phyloP scores from a whole-genome alignment of 2,113 vertebrate genomes.

The Sander lucioperca region DNA sequence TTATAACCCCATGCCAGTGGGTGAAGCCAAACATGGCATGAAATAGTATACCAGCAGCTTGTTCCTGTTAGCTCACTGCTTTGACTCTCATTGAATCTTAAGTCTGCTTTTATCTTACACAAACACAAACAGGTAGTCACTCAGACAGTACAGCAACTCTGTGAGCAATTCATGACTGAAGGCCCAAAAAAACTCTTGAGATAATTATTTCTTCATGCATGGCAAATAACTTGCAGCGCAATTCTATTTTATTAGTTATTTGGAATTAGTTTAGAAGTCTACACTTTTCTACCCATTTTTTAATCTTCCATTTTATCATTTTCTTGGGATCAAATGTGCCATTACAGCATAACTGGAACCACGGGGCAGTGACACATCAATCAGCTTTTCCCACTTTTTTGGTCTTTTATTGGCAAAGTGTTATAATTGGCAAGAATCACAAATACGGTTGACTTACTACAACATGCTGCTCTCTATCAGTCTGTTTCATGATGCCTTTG shows the following conservation, averaged over 20 bases:
- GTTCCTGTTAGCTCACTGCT: constrained; percentile 21
- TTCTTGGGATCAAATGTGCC: background rate
- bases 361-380: background rate
- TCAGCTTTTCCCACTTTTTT: background rate
- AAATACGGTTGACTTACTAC: constrained; percentile 2
- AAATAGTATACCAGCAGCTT: constrained; percentile 42
- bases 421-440: background rate
- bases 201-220: constrained; percentile 13
- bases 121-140: constrained; percentile 22
- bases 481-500: constrained; percentile 4
- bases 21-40: constrained; percentile 47
- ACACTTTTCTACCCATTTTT: background rate
- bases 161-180: background rate
- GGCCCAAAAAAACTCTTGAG: constrained; percentile 2
- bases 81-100: constrained; percentile 38
- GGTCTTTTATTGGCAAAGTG: background rate
- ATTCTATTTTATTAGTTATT: constrained; percentile 6
- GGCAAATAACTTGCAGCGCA: constrained; percentile 18
- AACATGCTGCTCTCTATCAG: background rate
- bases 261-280: constrained; percentile 1
- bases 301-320: background rate
- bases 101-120: constrained; percentile 34
- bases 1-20: constrained; percentile 29
- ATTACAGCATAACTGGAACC: background rate
- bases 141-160: background rate